A percentile compares a stretch with the other conserved stretches of the same genome.
Conservation (phyloP, 2,797 vertebrate genomes). For the Rhynchonycteris naso region DNA sequence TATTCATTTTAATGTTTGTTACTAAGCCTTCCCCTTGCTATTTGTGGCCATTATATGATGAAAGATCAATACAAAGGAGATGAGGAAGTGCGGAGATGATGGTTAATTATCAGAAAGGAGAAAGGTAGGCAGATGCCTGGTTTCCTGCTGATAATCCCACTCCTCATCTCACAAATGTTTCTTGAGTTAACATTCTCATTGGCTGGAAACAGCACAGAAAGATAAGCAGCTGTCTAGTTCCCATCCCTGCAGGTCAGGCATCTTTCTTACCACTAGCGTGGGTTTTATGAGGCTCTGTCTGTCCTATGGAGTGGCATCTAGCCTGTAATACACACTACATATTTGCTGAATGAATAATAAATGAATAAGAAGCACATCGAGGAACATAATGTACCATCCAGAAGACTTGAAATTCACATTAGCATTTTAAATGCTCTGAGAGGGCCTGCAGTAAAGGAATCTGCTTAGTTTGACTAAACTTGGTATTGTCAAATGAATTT, state of each 20-base stretch:
- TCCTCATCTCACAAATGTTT: neutral
- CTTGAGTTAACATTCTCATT: conserved; percentile 44
- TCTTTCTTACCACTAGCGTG: neutral
- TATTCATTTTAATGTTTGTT: conserved; percentile 87
- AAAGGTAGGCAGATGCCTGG: conserved; percentile 37
- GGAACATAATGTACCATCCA: neutral
- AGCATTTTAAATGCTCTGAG: neutral
- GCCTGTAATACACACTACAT: neutral
- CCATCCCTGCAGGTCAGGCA: neutral
- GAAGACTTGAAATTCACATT: neutral
- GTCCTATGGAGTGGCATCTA: neutral
- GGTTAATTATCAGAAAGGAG: conserved; percentile 80
- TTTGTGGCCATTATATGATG: conserved; percentile 83
- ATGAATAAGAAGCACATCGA: neutral
- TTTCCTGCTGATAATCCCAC: conserved; percentile 38
- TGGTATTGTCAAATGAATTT: neutral
- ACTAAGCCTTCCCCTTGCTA: conserved; percentile 83
- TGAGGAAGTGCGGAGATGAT: conserved; percentile 81
- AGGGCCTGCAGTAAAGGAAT: neutral
- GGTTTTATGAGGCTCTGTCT: neutral
- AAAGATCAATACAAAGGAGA: conserved; percentile 85
- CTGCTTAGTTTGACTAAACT: neutral
- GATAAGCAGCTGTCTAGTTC: neutral
- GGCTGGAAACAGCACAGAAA: conserved; percentile 25
- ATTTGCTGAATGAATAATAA: conserved; percentile 5